These are phyloP conservation scores for Drosophila incognita DNA, from an alignment of 2,888 invertebrate species.

Conservation along the genomic window DNA sequence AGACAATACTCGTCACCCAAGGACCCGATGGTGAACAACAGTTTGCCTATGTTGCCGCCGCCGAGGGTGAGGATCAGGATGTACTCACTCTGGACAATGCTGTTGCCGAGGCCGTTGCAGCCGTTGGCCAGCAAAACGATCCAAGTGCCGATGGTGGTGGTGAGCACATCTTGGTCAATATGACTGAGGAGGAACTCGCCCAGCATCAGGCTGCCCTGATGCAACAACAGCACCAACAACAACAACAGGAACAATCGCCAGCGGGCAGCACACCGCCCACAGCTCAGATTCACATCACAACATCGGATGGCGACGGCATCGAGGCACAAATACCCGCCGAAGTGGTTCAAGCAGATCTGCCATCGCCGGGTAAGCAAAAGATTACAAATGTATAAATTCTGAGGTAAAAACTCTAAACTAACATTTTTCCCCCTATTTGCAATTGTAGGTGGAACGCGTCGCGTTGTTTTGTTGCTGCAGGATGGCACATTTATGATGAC, in stretches of 20 bases:
- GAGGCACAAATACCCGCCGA: conserved; percentile 94
- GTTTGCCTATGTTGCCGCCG: conserved; percentile 88
- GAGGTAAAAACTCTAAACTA: not conserved
- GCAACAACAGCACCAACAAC: conserved; percentile 59
- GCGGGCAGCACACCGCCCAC: conserved; percentile 59
- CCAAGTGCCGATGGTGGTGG: conserved; percentile 68
- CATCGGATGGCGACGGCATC: conserved; percentile 85
- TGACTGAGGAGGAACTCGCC: conserved; percentile 82
- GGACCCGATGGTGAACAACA: conserved; percentile 91
- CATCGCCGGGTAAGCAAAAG: conserved; percentile 89
- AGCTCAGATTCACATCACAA: conserved; percentile 69
- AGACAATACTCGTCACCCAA: conserved; percentile 90
- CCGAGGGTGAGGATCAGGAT: conserved; percentile 87
- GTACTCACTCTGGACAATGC: conserved; percentile 85
- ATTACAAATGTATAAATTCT: not conserved
- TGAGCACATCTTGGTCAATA: conserved; percentile 83
- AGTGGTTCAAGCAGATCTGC: conserved; percentile 93
- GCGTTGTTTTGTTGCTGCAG: conserved; percentile 93
- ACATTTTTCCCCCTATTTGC: not conserved
- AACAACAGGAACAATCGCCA: conserved; percentile 45
- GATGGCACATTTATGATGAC: conserved; percentile 95
- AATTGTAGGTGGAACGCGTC: conserved; percentile 90
- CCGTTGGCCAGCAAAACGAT: conserved; percentile 81
- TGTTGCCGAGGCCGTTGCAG: conserved; percentile 84
- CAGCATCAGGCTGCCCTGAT: conserved; percentile 80